Evolutionary conservation across 2,888 invertebrate species (phyloP), one percentile per base, ranked within the genome.

Genomic region (Platycheirus rosarum): DNA sequence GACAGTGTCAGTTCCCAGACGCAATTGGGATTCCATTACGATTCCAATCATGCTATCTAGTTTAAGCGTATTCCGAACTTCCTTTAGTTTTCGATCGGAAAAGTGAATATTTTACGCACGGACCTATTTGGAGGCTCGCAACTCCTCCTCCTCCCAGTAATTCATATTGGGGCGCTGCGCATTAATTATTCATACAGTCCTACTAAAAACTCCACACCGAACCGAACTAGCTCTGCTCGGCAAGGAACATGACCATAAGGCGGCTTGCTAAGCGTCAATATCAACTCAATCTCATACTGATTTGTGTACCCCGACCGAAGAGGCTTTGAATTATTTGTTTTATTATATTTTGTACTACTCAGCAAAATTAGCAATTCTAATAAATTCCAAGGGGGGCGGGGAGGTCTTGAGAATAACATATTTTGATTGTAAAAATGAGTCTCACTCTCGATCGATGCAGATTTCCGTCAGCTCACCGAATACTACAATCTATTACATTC

Each of bases 31-130:
- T 70, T 16, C 49, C 63, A 77, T 82, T 82, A 77, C 68, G 16
- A 82, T 82, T 82, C 82, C 68, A 66, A 82, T 77, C 82, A 82
- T 82, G 82, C 55, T 82, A 82, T 82, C 82, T 82, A 63, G 82
- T 77, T 73, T 82, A 82, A 82, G 63, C 57, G 40, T 82, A 82
- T 82, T 76, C 82, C 49, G 37, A 77, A 77, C 82, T 76, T 82
- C 82, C 82, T 77, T 71, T 44, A 57, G 63, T 48, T 68, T 60
- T 63, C 76, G 37, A 60, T 46, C 51, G 55, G 32, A 48, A 63
- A 57, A 57, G 76, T 82, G 82, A 82, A 82, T 82, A 76, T 63
- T 71, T 82, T 68, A 82, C 71, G 44, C 76, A 63, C 51, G 13
- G 66, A 48, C 66, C 71, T 68, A 73, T 76, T 82, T 71, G 66